Base-by-base conservation (phyloP, 2,797 vertebrate species). In the Trachurus trachurus region DNA sequence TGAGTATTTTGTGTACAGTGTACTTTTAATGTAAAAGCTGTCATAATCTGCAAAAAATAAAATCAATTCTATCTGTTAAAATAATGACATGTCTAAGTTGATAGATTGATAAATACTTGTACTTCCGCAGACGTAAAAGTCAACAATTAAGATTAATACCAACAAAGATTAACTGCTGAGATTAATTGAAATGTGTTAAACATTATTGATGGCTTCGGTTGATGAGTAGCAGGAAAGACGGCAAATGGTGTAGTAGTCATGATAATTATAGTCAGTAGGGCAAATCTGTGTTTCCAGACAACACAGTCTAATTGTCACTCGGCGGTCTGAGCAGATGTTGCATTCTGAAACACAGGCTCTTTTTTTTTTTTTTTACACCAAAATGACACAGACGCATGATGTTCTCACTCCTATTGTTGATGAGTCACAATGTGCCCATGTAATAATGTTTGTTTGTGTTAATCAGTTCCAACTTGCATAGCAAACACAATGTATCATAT, bases 401-500 rank as follows among this genome's bases (percentile, higher is more conserved):
- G 26, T 65, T 56, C 19, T 63, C 16, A 1, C 8, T 50, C 3
- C 1, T 12, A 12, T 50, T 71, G 19, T 11, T 63, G 40, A 76
- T 40, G 21, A 68, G 26, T 17, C 12, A 12, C 40, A 59, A 50
- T 70, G 17, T 58, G 50, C 12, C 39, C 6, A 19, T 26, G 15
- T 15, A 53, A 22, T 45, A 17, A 22, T 63, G 54, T 60, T 47
- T 34, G 53, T 71, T 71, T 60, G 21, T 57, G 44, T 47, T 26
- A 39, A 47, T 80, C 7, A 62, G 4, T 45, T 74, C 6, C 26
- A 44, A 72, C 31, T 66, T 66, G 61, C 50, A 44, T 52, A 52
- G 59, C 56, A 70, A 63, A 58, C 39, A 59, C 17, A 50, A 6
- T 63, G 42, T 13, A 53, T 52, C 34, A 66, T 57, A 52, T 59